phyloP scores from a whole-genome alignment of 2,888 invertebrate species.

The Ophion slaviceki region DNA sequence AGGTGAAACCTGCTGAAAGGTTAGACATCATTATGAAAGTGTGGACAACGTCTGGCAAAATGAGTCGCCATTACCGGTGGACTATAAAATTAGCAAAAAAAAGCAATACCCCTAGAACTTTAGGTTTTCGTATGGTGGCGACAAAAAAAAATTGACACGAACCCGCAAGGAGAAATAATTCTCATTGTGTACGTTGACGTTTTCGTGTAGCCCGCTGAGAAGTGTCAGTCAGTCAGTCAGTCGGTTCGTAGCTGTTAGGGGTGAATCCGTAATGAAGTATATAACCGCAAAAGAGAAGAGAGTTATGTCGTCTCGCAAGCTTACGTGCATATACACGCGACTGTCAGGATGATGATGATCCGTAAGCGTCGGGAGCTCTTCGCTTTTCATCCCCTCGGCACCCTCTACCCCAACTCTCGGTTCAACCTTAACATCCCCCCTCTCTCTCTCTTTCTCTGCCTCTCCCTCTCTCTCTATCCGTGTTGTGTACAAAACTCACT shows the following conservation, averaged over 20 bases:
- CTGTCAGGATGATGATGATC: conserved; percentile 56
- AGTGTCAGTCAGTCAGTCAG: conserved; percentile 78
- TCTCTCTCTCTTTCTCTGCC: conserved; percentile 12
- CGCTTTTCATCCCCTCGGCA: conserved; percentile 72
- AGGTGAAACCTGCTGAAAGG: too few relatives aligned
- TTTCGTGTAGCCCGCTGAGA: conserved; percentile 62
- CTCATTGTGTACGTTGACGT: conserved; percentile 32
- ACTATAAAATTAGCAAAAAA: too few relatives aligned
- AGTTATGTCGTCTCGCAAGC: conserved; percentile 49
- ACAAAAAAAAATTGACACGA: too few relatives aligned
- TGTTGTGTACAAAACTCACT: conserved; percentile 1
- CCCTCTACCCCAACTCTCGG: conserved; percentile 62
- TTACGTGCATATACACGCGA: conserved; percentile 37
- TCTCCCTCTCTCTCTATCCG: conserved; percentile 24
- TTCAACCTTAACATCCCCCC: conserved; percentile 24
- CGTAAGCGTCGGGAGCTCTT: conserved; percentile 64
- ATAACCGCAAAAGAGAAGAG: conserved; percentile 62
- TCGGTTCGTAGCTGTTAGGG: conserved; percentile 70
- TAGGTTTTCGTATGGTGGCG: neutral
- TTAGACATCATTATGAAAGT: too few relatives aligned
- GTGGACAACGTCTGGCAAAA: too few relatives aligned
- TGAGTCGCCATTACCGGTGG: too few relatives aligned
- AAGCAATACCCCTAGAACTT: neutral
- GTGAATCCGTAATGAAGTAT: conserved; percentile 81
- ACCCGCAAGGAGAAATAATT: neutral